Conservation (phyloP, 2,888 invertebrate genomes). For the Sesia apiformis region DNA sequence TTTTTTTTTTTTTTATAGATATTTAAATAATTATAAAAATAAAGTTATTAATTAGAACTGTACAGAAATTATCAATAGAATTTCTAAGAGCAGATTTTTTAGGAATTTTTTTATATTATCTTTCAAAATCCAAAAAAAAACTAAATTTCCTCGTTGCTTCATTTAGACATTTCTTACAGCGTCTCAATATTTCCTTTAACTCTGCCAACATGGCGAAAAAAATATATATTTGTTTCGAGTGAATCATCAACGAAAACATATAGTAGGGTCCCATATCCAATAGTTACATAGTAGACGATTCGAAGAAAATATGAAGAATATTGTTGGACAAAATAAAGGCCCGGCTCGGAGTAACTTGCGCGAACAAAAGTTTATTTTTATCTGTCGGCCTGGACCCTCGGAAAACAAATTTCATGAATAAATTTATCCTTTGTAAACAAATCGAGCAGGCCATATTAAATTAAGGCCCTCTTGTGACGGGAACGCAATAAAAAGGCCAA, state of each 20-base stretch:
- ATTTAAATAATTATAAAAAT: no score
- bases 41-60: no score
- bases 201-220: no score
- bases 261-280: slow-evolving; percentile 6
- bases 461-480: slow-evolving; percentile 51
- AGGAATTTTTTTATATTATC: no score
- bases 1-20: no score
- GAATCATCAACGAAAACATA: not conserved
- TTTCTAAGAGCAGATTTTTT: no score
- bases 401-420: slow-evolving; percentile 72
- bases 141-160: no score
- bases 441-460: slow-evolving; percentile 67
- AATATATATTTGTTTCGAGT: not conserved
- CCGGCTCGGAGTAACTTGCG: slow-evolving; percentile 44
- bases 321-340: slow-evolving; percentile 26
- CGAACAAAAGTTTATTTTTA: slow-evolving; percentile 55
- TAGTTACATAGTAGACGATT: slow-evolving; percentile 13
- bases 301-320: slow-evolving; percentile 33
- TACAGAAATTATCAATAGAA: no score
- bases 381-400: slow-evolving; percentile 43
- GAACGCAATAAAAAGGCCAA: slow-evolving; percentile 45
- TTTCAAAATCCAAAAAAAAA: no score
- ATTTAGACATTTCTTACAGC: no score
- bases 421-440: slow-evolving; percentile 73
- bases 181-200: no score